Evolutionary conservation across 2,888 invertebrate genomes (phyloP), one percentile per base, ranked within the genome.

Genomic region (Nomada goodeniana): DNA sequence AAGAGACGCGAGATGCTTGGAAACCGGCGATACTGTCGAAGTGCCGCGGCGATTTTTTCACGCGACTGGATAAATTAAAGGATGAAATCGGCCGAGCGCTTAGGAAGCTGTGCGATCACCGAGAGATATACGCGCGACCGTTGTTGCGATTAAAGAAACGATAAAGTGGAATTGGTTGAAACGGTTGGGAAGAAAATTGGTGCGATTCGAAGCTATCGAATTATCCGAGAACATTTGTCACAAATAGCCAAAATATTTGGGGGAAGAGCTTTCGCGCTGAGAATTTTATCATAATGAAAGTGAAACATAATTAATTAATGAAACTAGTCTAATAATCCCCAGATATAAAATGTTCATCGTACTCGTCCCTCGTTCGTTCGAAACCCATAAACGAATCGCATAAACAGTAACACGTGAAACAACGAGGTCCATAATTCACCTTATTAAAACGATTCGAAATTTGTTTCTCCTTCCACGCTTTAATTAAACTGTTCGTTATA

Each of bases 401-500:
- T 13, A 47, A 13, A 15, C 10, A 47, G 47, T 1, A 15, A 47
- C 47, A 15, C 47, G 13, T 47, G 15, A 13, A 0, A 36, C 10
- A 65, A 44, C 11, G n/a, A 20, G 18, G 26, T 9, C 61, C 9
- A 47, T 63, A 44, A 78, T 55, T 50, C 26, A 13, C 15, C 2
- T 13, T 55, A 42, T 47, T 26, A 36, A 78, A 76, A 68, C 42
- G 68, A 26, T 61, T 23, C 23, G 47, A 59, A 63, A 68, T 76
- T 69, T 69, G 36, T 26, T 42, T 61, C 20, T 23, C 52, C 29
- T 29, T 52, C 23, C n/a, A 15, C 29, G 29, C 42, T 78, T 63
- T 78, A 68, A 80, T 57, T 72, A 78, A 80, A 80, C 78, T 29
- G 63, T 67, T 55, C 61, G 65, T 15, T 36, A 44, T 50, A 50